Conservation (phyloP, 2,113 vertebrate species). For the Orycteropus afer region DNA sequence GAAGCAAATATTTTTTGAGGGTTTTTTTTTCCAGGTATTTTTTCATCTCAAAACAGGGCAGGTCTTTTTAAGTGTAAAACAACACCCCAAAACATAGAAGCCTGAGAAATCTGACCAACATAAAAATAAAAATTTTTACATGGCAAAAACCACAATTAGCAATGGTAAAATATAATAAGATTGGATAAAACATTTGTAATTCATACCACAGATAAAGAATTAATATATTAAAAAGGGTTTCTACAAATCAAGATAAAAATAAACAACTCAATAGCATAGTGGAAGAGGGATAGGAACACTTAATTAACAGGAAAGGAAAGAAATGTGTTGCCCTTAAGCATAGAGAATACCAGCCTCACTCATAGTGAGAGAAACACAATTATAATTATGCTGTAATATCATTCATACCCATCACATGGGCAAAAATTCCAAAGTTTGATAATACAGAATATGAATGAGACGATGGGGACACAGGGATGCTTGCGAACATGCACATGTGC, state of each 20-base stretch:
- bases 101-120: not conserved
- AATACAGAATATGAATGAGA: rapidly evolving
- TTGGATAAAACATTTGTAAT: not conserved
- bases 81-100: not conserved
- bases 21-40: too few species aligned
- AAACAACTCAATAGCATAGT: not conserved
- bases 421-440: not conserved
- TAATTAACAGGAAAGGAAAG: not conserved
- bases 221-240: not conserved
- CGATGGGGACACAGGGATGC: not conserved
- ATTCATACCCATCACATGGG: not conserved
- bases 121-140: not conserved
- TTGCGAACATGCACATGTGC: not conserved
- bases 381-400: not conserved
- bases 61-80: not conserved
- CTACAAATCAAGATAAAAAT: not conserved
- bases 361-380: not conserved
- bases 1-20: too few species aligned
- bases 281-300: not conserved
- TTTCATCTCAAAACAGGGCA: not conserved
- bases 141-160: not conserved
- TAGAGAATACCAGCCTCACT: not conserved
- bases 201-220: not conserved
- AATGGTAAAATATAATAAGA: not conserved
- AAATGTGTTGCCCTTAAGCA: not conserved